Evolutionary conservation across 1,140 invertebrate genomes (phyloP).

Genomic region (Drosophila subpulchrella): DNA sequence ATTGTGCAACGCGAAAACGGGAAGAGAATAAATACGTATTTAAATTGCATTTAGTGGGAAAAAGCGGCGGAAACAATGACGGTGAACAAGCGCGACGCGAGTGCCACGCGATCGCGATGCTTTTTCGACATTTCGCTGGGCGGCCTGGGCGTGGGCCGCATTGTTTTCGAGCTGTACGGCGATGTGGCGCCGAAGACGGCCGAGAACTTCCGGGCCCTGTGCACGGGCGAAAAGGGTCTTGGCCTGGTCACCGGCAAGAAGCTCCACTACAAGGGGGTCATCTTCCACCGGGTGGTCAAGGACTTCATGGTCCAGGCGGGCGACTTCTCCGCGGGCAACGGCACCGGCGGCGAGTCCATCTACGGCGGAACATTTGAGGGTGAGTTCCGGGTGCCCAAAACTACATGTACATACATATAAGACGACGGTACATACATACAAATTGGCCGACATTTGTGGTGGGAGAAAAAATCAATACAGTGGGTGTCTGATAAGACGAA

Average conservation of each 20-base stretch:
- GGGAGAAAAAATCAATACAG: conserved; percentile 56
- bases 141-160: conserved; percentile 92
- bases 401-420: neutral
- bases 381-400: conserved; percentile 73
- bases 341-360: conserved; percentile 95
- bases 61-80: conserved; percentile 54
- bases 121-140: conserved; percentile 98
- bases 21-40: conserved; percentile 10
- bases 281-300: conserved; percentile 96
- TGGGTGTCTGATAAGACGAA: neutral
- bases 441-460: neutral
- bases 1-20: conserved; percentile 49
- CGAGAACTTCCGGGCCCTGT: conserved; percentile 96
- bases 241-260: conserved; percentile 90
- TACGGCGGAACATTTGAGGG: conserved; percentile 95
- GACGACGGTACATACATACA: neutral
- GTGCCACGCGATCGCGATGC: conserved; percentile 86
- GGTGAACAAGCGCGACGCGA: conserved; percentile 72
- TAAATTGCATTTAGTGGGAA: conserved; percentile 4
- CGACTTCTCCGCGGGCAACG: conserved; percentile 95
- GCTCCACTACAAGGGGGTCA: conserved; percentile 91
- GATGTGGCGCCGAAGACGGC: conserved; percentile 97
- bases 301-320: conserved; percentile 96
- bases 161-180: conserved; percentile 97
- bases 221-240: conserved; percentile 94